phyloP scores from a whole-genome alignment of 2,797 vertebrate genomes.

The Etheostoma perlongum region DNA sequence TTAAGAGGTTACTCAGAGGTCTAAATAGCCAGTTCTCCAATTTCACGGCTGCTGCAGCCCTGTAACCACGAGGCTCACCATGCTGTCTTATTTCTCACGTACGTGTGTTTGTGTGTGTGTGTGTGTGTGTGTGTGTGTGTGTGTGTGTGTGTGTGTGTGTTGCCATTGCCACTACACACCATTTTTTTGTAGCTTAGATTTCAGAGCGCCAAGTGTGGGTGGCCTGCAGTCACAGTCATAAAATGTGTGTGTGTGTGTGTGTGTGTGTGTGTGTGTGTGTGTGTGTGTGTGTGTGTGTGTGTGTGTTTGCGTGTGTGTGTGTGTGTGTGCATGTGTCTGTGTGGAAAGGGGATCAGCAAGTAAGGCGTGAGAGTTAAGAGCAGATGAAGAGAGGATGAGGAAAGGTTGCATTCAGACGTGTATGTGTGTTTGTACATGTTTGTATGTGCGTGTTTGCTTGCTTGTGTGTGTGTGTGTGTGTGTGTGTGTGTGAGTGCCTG shows the following conservation, averaged over 20 bases:
- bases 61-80: conserved; percentile 70
- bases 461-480: too few relatives aligned
- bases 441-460: too few relatives aligned
- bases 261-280: conserved; percentile 9
- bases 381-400: conserved; percentile 26
- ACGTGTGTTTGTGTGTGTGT: conserved; percentile 44
- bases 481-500: conserved; percentile 16
- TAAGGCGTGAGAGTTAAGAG: conserved; percentile 36
- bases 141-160: conserved; percentile 10
- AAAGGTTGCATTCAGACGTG: conserved; percentile 14
- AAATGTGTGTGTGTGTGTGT: conserved; percentile 53
- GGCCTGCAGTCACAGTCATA: conserved; percentile 67
- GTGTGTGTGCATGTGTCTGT: conserved; percentile 19
- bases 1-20: conserved; percentile 73
- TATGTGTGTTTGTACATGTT: neutral
- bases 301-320: conserved; percentile 12
- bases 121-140: conserved; percentile 37
- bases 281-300: neutral
- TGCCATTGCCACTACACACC: conserved; percentile 28
- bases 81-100: conserved; percentile 56
- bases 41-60: conserved; percentile 75
- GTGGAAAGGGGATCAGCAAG: conserved; percentile 16
- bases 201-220: conserved; percentile 75
- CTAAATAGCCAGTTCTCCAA: conserved; percentile 74
- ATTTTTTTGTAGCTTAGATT: conserved; percentile 68